Evolutionary conservation across 2,797 vertebrate species (phyloP).

Genomic region (Benthosema pterotum): DNA sequence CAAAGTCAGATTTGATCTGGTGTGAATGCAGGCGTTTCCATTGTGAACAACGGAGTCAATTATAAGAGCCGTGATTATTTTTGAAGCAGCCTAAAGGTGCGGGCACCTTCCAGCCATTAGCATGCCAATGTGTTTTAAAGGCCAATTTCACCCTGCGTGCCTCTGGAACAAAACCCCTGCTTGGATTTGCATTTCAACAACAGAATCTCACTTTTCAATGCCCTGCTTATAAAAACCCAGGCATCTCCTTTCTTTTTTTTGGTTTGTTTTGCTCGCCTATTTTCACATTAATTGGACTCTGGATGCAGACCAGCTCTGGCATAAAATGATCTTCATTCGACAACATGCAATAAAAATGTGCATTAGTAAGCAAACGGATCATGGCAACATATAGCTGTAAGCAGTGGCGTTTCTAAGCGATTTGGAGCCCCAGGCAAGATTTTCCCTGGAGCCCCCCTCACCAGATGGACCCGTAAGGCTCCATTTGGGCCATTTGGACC

Average conservation of each 20-base stretch:
- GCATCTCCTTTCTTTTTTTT: conserved; percentile 41
- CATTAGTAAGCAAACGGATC: conserved; percentile 55
- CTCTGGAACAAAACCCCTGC: conserved; percentile 74
- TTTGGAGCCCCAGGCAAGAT: too few relatives aligned
- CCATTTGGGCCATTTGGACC: too few relatives aligned
- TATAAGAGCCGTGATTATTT: conserved; percentile 62
- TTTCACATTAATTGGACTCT: conserved; percentile 65
- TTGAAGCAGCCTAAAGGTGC: conserved; percentile 62
- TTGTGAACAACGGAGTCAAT: conserved; percentile 69
- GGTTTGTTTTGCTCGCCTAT: conserved; percentile 38
- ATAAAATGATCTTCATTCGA: conserved; percentile 72
- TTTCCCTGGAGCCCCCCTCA: too few relatives aligned
- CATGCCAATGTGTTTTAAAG: conserved; percentile 75
- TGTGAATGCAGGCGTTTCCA: conserved; percentile 64
- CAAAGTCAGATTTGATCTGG: conserved; percentile 60
- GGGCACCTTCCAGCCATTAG: conserved; percentile 72
- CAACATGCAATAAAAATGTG: conserved; percentile 36
- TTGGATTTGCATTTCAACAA: conserved; percentile 74
- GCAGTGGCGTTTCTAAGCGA: too few relatives aligned
- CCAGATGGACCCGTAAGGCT: too few relatives aligned
- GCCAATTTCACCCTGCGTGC: conserved; percentile 79
- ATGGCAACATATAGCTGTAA: conserved; percentile 21
- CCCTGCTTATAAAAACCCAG: conserved; percentile 62
- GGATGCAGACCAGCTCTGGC: conserved; percentile 69
- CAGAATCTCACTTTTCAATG: conserved; percentile 73